Base-by-base conservation (phyloP, 2,113 vertebrate genomes). In the Pseudois nayaur region DNA sequence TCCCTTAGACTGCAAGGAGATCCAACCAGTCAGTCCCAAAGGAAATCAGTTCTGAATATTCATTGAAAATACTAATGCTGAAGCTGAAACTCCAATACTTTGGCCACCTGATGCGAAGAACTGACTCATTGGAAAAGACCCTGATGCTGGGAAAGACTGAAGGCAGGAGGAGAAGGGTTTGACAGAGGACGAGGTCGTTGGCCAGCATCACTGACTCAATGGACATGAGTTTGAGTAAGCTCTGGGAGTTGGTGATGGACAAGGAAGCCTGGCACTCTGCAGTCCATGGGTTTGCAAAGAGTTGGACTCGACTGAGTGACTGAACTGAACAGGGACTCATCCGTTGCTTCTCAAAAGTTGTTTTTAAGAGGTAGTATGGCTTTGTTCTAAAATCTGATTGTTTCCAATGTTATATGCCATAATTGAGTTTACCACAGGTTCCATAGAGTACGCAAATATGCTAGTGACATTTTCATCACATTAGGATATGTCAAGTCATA, bases 301-400 rank as follows among this genome's bases (percentile, higher is more conserved):
- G n/a, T 40, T 71, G n/a, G 5, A 71, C 19, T 40, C 3, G 0
- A 71, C 10, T 40, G 67, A 71, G n/a, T 0, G 0, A 40, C 67
- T 71, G 19, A 40, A 74, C 67, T 6, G n/a, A 60, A 8, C 25
- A 60, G 19, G 10, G 8, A 45, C 54, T 90, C 13, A 81, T 36
- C 43, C 60, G 40, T 15, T 60, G 33, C 33, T 94, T 78, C 48
- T 89, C 13, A 84, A 93, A 85, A 74, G 74, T 88, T 85, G 25
- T 54, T 93, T 43, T 76, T 45, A 84, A 93, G 71, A 93, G 29
- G 8, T 54, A 27, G 3, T 54, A 33, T 87, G 45, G 13, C 11
- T 90, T 86, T 86, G 31, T 12, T 57, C 59, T 25, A 90, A 90
- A 74, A 54, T 16, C 0, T 25, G 71, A 81, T 54, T 13, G 23